Evolutionary conservation across 2,113 vertebrate genomes (phyloP).

Genomic region (Chrysochloris asiatica): DNA sequence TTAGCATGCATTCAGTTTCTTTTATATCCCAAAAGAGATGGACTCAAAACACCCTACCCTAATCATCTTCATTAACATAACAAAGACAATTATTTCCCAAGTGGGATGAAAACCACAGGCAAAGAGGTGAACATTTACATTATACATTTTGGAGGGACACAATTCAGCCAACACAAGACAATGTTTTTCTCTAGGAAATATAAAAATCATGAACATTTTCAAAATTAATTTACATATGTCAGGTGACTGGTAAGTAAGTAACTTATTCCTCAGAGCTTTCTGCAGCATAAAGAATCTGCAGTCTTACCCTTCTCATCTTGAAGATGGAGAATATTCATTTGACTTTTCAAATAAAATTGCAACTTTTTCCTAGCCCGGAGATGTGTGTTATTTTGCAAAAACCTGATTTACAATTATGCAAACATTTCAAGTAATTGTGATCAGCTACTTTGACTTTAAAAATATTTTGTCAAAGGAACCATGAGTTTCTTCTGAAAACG

Average conservation of each 20-base stretch:
- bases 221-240: neutral
- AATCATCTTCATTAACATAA: neutral
- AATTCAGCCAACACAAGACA: neutral
- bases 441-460: neutral
- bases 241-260: neutral
- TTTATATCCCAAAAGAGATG: neutral
- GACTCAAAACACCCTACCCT: neutral
- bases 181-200: neutral
- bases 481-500: neutral
- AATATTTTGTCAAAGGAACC: constrained; percentile 17
- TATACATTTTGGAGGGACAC: neutral
- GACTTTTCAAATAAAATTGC: neutral
- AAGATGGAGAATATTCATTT: neutral
- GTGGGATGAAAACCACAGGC: neutral
- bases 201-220: neutral
- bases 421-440: neutral
- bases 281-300: neutral
- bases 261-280: neutral
- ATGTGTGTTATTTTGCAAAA: neutral
- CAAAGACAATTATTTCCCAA: neutral
- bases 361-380: neutral
- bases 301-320: neutral
- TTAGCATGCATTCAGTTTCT: neutral
- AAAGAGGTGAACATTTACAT: neutral
- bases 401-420: neutral